Conservation (phyloP, 2,113 vertebrate genomes). For the Corythoichthys intestinalis region DNA sequence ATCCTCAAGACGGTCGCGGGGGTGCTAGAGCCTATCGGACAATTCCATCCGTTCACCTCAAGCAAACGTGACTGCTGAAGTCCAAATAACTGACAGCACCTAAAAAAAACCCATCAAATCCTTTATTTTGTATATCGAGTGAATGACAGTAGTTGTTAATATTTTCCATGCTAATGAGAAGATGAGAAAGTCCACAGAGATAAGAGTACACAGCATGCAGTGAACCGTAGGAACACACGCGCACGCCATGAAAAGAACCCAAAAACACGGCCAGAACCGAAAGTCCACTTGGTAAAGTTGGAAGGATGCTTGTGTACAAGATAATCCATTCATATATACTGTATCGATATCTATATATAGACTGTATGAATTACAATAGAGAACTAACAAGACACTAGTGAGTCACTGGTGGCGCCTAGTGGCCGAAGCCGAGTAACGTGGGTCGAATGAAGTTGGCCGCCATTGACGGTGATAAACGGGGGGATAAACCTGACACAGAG, state of each 20-base stretch:
- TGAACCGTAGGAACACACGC: constrained; percentile 8
- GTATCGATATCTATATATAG: neutral
- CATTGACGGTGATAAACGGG: too few species aligned
- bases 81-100: constrained; percentile 22
- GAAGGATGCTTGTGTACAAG: constrained; percentile 9
- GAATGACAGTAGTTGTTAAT: constrained; percentile 36
- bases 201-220: constrained; percentile 24
- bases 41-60: neutral
- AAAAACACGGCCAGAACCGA: constrained; percentile 46
- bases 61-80: neutral
- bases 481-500: too few species aligned
- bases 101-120: constrained; percentile 57
- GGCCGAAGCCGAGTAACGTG: constrained; percentile 25
- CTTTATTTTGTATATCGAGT: constrained; percentile 67
- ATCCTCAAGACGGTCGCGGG: too few species aligned
- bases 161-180: constrained; percentile 67
- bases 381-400: constrained; percentile 5
- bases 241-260: neutral
- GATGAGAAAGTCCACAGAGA: constrained; percentile 47
- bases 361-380: neutral
- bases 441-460: neutral
- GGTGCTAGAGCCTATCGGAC: too few species aligned
- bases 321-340: neutral
- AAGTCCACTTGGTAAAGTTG: constrained; percentile 69
- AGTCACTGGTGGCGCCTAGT: constrained; percentile 35